Percentiles rank a stretch among this genome's conserved stretches.
Conservation (phyloP, 2,888 invertebrate genomes). For the Eilema caniola region DNA sequence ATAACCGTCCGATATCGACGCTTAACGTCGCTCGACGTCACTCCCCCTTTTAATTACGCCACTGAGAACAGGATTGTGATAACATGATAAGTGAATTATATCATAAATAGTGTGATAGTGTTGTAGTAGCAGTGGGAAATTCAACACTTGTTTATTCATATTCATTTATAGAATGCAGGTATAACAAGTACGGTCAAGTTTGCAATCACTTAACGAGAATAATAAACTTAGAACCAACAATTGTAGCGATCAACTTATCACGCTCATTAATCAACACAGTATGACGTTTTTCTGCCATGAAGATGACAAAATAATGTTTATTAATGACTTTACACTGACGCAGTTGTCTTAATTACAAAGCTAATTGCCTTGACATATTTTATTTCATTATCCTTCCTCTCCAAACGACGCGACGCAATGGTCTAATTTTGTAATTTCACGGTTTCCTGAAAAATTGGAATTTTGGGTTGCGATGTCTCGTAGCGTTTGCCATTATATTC, state of each 20-base stretch:
- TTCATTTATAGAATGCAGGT: no score
- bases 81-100: constrained; percentile 46
- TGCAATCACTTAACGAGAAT: constrained; percentile 9
- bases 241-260: neutral
- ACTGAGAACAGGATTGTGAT: constrained; percentile 47
- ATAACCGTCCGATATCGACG: constrained; percentile 49
- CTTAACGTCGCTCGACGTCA: constrained; percentile 54
- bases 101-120: constrained; percentile 27
- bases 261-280: neutral
- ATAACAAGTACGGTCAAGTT: no score
- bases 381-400: neutral
- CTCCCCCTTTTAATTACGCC: constrained; percentile 43
- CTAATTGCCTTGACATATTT: neutral
- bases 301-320: constrained; percentile 2
- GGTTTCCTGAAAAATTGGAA: neutral
- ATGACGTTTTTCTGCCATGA: neutral
- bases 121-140: constrained; percentile 9
- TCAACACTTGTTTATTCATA: no score
- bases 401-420: neutral
- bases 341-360: neutral
- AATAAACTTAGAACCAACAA: neutral
- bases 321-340: neutral
- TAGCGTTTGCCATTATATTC: neutral
- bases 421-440: neutral
- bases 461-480: neutral